Conservation (phyloP, 1,140 invertebrate species). For the Drosophila sulfurigaster region DNA sequence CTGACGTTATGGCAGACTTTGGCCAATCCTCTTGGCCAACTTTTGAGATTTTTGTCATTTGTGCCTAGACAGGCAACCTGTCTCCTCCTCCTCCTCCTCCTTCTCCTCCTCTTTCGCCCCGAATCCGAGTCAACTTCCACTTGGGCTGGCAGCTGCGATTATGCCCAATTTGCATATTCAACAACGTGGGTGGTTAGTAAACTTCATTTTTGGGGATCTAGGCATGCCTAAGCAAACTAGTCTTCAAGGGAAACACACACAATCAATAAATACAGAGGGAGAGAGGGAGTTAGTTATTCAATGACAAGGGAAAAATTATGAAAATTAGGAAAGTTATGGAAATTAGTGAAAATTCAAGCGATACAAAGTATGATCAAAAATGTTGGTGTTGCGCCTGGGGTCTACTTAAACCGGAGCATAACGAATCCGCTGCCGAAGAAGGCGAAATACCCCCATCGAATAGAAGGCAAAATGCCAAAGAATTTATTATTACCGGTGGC, state of each 20-base stretch:
- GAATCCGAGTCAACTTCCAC: constrained; percentile 12
- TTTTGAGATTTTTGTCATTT: constrained; percentile 37
- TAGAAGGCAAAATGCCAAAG: neutral
- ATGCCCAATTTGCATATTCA: constrained; percentile 34
- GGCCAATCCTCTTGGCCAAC: constrained; percentile 29
- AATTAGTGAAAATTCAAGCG: neutral
- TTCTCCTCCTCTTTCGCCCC: too few species aligned
- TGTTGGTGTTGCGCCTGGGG: constrained; percentile 43
- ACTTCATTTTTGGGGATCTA: neutral
- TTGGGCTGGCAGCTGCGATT: constrained; percentile 30
- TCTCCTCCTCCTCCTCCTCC: neutral
- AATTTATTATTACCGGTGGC: constrained; percentile 37
- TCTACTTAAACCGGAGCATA: neutral
- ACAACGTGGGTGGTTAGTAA: constrained; percentile 5
- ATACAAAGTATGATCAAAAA: neutral
- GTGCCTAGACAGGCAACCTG: constrained; percentile 22
- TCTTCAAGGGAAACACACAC: neutral
- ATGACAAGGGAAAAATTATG: neutral
- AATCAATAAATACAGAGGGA: neutral
- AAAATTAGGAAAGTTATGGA: too few species aligned
- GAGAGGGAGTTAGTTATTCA: neutral
- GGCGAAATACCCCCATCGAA: neutral
- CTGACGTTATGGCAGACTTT: constrained; percentile 21
- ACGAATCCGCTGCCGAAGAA: neutral
- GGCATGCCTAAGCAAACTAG: constrained; percentile 5